A percentile compares a stretch with the other conserved stretches of the same genome.
These are phyloP conservation scores for Acleris literana DNA, from an alignment of 2,888 invertebrate genomes.

Conservation along the genomic window DNA sequence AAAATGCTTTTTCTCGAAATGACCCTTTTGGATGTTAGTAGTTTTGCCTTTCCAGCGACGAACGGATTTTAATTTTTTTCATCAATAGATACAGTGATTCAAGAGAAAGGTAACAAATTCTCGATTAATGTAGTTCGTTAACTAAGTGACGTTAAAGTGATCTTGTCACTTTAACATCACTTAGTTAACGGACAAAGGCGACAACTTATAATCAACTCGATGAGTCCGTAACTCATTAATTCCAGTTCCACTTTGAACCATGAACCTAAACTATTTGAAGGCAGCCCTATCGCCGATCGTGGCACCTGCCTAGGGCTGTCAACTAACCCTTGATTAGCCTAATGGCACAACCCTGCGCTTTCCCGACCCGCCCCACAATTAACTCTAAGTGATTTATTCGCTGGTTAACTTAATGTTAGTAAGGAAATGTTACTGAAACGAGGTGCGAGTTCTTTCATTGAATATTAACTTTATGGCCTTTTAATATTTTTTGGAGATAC, in stretches of 20 bases:
- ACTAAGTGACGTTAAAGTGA: no score
- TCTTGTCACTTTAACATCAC: no score
- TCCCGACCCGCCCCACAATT: constrained; percentile 18
- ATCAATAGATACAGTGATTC: no score
- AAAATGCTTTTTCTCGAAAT: no score
- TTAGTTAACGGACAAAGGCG: no score
- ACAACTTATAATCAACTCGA: no score
- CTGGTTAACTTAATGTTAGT: constrained; percentile 7
- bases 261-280: constrained; percentile 16
- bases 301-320: neutral
- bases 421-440: no score
- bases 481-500: neutral
- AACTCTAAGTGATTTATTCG: constrained; percentile 25
- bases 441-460: neutral
- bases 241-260: neutral
- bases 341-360: constrained; percentile 23
- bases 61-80: no score
- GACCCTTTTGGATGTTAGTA: no score
- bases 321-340: constrained; percentile 22
- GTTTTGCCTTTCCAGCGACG: no score
- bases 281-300: constrained; percentile 7
- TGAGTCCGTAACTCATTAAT: neutral
- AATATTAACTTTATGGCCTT: neutral
- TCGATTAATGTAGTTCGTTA: no score
- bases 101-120: no score